Percentiles rank a stretch among this genome's conserved stretches.
Evolutionary conservation across 2,888 invertebrate genomes (phyloP).

Genomic region (Cantharis lateralis): DNA sequence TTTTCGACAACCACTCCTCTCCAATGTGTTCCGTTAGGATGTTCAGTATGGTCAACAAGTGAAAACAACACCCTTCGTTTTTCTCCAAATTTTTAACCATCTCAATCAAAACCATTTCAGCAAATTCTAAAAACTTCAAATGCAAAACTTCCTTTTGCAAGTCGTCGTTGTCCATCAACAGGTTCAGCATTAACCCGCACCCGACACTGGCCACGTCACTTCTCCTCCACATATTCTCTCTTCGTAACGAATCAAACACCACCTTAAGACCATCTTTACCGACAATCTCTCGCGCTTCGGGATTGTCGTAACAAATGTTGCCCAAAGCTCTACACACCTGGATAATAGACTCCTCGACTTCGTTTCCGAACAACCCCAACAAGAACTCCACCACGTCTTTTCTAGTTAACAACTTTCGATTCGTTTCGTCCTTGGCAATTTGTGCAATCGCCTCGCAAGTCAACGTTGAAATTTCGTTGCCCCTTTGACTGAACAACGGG

Average conservation of each 20-base stretch:
- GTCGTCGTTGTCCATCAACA: constrained; percentile 73
- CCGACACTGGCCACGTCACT: constrained; percentile 59
- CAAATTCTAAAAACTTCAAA: constrained; percentile 59
- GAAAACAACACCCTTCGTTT: constrained; percentile 62
- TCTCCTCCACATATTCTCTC: constrained; percentile 36
- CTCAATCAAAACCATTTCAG: constrained; percentile 59
- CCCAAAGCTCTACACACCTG: constrained; percentile 84
- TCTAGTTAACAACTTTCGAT: constrained; percentile 72
- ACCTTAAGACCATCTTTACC: constrained; percentile 46
- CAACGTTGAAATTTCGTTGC: constrained; percentile 60
- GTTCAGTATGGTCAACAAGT: constrained; percentile 64
- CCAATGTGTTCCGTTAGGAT: constrained; percentile 67
- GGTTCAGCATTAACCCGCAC: constrained; percentile 80
- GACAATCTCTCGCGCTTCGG: constrained; percentile 64
- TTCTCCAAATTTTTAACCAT: constrained; percentile 59
- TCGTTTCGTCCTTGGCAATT: constrained; percentile 76
- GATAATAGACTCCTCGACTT: constrained; percentile 61
- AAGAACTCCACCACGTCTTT: constrained; percentile 64
- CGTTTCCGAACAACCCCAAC: constrained; percentile 60
- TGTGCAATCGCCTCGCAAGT: constrained; percentile 79
- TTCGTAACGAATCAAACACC: constrained; percentile 44
- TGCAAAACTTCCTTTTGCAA: constrained; percentile 66
- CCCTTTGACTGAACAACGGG: constrained; percentile 55
- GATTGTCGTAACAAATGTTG: constrained; percentile 88
- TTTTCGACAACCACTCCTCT: constrained; percentile 54